Evolutionary conservation across 2,113 vertebrate genomes (phyloP), one percentile per base, ranked within the genome.

Genomic region (Xiphorhynchus elegans): DNA sequence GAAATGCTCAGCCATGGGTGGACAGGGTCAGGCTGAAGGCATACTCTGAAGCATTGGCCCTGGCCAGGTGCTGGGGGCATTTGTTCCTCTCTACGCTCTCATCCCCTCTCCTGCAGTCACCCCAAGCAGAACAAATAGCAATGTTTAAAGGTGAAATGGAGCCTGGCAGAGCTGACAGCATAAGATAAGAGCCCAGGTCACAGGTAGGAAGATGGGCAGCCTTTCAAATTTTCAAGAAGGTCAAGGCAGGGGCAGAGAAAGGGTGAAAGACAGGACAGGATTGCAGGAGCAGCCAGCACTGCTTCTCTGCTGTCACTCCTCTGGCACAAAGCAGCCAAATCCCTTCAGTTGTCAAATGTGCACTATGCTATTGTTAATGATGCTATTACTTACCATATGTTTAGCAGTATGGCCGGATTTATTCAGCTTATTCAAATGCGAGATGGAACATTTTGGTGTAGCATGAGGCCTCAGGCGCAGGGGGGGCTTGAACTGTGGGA

Each of bases 371-470:
- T 92, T 96, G 95, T 97, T 94, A 97, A 97, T 93, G 93, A 95
- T 96, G 93, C 94, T 93, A 84, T 96, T 96, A 96, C 92, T 96
- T 95, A 95, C 96, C 96, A 94, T 96, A 96, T 87, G 92, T 79
- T 95, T 95, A 93, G 90, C 93, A 95, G 92, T 80, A 93, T 97
- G 95, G 88, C 87, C 80, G 81, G 59, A 89, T 96, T 97, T 91
- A 93, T 95, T 92, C 94, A 21, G 47, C 24, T 93, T 94, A 89
- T 95, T 94, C 93, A 95, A 92, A 95, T 72, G 73, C 3, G 2
- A 66, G 56, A 81, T 64, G 86, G 76, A 96, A 90, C 49, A 60
- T 72, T 84, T 90, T 13, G 2, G 72, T 59, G 44, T 40, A 81
- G 85, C 85, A 28, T 16, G 64, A 0, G 0, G 93, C 81, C 67